A percentile compares a stretch with the other conserved stretches of the same genome.
Conservation (phyloP, 92 coral and sea anemone genomes). For the Scolanthus callimorphus region DNA sequence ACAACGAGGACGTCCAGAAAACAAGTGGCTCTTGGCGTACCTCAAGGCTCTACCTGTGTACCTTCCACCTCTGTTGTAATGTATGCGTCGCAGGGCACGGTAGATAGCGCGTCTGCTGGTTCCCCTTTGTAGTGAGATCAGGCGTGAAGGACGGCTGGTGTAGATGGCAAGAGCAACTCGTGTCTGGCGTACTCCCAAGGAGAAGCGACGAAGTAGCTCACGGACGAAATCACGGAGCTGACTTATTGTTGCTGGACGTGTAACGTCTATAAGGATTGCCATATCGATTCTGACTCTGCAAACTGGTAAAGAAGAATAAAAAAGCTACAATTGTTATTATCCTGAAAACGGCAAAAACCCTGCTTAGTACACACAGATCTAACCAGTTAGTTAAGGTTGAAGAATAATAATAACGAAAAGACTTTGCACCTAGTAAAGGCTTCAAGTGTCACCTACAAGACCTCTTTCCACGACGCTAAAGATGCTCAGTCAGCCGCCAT, state of each 20-base stretch:
- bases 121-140: slow-evolving; percentile 31
- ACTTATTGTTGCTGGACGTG: slow-evolving; percentile 38
- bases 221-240: slow-evolving; percentile 43
- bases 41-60: slow-evolving; percentile 39
- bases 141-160: slow-evolving; percentile 32
- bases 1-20: slow-evolving; percentile 32
- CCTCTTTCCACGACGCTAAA: too few relatives aligned
- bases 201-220: slow-evolving; percentile 52
- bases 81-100: slow-evolving; percentile 12
- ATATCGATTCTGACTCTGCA: slow-evolving; percentile 64
- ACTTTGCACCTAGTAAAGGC: too few relatives aligned
- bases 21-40: slow-evolving; percentile 22
- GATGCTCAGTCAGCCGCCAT: too few relatives aligned
- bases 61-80: slow-evolving; percentile 15
- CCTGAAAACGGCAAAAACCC: background rate
- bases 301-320: slow-evolving; percentile 20
- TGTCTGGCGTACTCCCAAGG: slow-evolving; percentile 35
- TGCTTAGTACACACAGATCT: too few relatives aligned
- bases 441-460: too few relatives aligned
- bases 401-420: too few relatives aligned
- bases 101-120: slow-evolving; percentile 18
- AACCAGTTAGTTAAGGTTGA: too few relatives aligned
- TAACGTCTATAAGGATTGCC: slow-evolving; percentile 59
- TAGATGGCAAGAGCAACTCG: slow-evolving; percentile 52
- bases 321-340: too few relatives aligned